These are phyloP conservation scores for Callitettix versicolor DNA, from an alignment of 1,140 invertebrate genomes.

Conservation along the genomic window DNA sequence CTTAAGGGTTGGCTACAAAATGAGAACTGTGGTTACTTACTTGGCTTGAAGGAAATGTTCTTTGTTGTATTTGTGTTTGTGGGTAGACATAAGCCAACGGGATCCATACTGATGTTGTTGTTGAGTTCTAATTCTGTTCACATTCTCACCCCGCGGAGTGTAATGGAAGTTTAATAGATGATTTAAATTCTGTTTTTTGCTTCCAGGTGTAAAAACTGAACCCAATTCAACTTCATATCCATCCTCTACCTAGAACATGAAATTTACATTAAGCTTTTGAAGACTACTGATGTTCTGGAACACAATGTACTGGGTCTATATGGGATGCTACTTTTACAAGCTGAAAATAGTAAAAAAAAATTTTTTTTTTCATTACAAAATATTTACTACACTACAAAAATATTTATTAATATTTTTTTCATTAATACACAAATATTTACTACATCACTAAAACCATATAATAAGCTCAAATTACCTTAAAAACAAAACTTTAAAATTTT, in stretches of 20 bases:
- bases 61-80: conserved; percentile 70
- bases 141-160: conserved; percentile 39
- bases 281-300: no score
- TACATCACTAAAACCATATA: no score
- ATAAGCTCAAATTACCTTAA: no score
- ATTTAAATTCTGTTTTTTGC: conserved; percentile 85
- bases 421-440: no score
- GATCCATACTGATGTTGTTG: conserved; percentile 14
- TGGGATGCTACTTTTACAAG: no score
- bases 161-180: conserved; percentile 84
- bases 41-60: conserved; percentile 90
- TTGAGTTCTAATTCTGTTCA: conserved; percentile 5
- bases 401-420: no score
- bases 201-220: conserved; percentile 60
- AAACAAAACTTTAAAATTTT: no score
- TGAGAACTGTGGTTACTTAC: conserved; percentile 47
- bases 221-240: conserved; percentile 60
- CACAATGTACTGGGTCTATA: no score
- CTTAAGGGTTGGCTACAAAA: no score
- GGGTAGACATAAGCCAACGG: conserved; percentile 31
- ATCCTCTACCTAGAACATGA: conserved; percentile 18
- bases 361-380: no score
- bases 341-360: no score
- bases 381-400: no score
- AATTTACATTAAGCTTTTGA: neutral